phyloP scores from a whole-genome alignment of 2,113 vertebrate genomes.

The Neodon shergylaensis region DNA sequence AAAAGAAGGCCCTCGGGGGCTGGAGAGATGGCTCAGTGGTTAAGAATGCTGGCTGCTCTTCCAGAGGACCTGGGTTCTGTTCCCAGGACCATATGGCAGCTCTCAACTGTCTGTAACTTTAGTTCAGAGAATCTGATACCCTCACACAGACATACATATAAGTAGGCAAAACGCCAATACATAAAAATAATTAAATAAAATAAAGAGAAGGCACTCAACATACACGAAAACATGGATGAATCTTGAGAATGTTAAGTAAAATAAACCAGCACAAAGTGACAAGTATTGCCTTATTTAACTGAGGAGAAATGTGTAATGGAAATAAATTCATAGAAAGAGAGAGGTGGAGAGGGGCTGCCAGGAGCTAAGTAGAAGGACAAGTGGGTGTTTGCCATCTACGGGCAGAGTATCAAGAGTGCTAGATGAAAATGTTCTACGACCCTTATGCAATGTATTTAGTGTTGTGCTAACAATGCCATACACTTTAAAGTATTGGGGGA shows the following conservation, averaged over 20 bases:
- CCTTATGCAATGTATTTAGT: not conserved
- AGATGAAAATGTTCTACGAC: not conserved
- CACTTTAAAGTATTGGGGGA: not conserved
- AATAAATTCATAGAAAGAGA: not conserved
- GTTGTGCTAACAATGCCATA: not conserved
- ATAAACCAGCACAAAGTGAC: not conserved
- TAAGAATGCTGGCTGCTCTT: not conserved
- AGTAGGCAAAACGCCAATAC: not conserved
- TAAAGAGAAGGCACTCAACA: not conserved
- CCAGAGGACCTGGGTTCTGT: not conserved
- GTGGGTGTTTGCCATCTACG: too few species aligned
- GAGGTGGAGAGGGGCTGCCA: not conserved
- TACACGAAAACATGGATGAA: not conserved
- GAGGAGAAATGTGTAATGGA: not conserved
- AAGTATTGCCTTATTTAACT: not conserved
- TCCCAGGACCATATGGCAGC: not conserved
- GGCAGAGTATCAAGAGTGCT: not conserved
- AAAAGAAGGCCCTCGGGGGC: not conserved
- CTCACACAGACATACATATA: not conserved
- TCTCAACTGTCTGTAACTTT: not conserved
- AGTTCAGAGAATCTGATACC: not conserved
- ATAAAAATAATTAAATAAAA: not conserved
- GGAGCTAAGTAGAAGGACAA: accelerated
- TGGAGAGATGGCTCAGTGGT: not conserved
- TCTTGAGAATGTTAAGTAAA: not conserved